Conservation (phyloP, 1,140 invertebrate genomes). For the Bombus pyrosoma region DNA sequence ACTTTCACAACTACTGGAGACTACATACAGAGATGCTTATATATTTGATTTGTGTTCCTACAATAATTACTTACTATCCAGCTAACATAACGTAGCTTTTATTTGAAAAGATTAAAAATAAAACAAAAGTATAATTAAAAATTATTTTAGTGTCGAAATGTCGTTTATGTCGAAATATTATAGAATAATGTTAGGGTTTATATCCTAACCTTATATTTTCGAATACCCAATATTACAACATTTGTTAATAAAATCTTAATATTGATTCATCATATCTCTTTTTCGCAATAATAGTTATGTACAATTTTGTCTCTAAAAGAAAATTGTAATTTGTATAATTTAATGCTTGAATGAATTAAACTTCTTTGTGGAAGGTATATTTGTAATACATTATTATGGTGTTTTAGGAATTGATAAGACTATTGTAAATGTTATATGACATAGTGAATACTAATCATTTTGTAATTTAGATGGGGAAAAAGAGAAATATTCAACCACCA, state of each 20-base stretch:
- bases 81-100: conserved; percentile 14
- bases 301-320: background rate
- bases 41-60: background rate
- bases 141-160: no score
- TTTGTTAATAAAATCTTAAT: background rate
- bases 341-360: background rate
- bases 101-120: background rate
- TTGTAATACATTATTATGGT: background rate
- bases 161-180: background rate
- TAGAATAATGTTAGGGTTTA: background rate
- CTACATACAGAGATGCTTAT: no score
- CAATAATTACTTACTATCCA: background rate
- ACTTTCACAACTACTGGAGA: background rate
- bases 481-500: conserved; percentile 69
- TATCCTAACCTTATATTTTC: conserved; percentile 17
- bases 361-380: conserved; percentile 6
- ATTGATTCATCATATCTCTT: background rate
- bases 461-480: conserved; percentile 77
- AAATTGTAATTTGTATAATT: background rate
- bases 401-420: background rate
- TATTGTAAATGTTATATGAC: background rate
- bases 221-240: background rate
- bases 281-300: background rate
- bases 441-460: background rate
- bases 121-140: background rate